Evolutionary conservation across 2,888 invertebrate species (phyloP), one percentile per base, ranked within the genome.

Genomic region (Alviniconcha strummeri): DNA sequence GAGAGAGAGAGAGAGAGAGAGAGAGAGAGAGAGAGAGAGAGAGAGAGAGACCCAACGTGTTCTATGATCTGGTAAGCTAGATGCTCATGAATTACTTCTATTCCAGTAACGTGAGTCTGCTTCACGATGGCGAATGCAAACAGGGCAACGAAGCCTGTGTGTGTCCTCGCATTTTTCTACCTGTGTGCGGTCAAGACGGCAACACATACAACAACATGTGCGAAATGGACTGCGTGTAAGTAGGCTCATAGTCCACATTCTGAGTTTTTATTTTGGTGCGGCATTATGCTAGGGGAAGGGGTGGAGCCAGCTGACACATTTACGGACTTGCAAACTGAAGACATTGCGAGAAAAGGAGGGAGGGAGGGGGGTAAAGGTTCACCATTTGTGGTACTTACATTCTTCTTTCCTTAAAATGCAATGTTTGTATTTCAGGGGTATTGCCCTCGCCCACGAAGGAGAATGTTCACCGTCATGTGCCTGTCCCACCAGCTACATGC

Each of bases 111-210:
- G 75, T 81, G 75, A 75, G 17, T 9, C 19, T 57, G 13, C 9
- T 36, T 11, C 81, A 81, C n/a, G 72, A 81, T 13, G 83, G 83
- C 19, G 55, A 69, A 52, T 83, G 83, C 57, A 57, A 15, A 9
- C 8, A 56, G 7, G 77, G 57, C 15, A 52, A n/a, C 19, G 75
- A 19, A 15, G 75, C 69, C 55, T 83, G 80, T 19, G 69, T 80
- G 60, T 83, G 83, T 76, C 83, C 80, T 15, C n/a, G 57, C 15
- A 80, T 75, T 17, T 80, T 64, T 56, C 64, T 19, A 57, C 83
- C 83, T 15, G 83, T 83, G 54, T 83, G 83, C 74, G 83, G 83
- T 0, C 67, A 76, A 15, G 83, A 83, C 72, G 83, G 83, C 15
- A 75, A 75, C 13, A 83, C 83, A 7, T 83, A 83, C 76, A 54